phyloP scores from a whole-genome alignment of 2,797 vertebrate species.

The Leucoraja ocellata region DNA sequence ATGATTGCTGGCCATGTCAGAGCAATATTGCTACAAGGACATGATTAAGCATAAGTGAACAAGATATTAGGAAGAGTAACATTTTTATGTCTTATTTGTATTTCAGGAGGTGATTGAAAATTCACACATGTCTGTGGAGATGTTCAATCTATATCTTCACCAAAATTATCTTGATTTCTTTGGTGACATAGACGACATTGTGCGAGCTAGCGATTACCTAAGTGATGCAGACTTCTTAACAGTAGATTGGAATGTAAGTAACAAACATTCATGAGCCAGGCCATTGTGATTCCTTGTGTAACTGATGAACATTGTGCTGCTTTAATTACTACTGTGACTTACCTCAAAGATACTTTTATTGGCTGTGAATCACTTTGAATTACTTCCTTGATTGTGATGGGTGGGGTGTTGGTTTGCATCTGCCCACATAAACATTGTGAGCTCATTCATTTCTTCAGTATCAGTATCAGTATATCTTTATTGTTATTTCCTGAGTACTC shows the following conservation, averaged over 20 bases:
- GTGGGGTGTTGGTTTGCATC: not conserved
- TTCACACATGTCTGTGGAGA: constrained; percentile 77
- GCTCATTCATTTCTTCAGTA: not conserved
- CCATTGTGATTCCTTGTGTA: not conserved
- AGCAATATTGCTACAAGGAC: not conserved
- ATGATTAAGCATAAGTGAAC: not conserved
- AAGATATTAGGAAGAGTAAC: not conserved
- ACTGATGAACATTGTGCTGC: no score
- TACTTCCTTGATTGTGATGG: no score
- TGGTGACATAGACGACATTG: constrained; percentile 73
- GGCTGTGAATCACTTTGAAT: no score
- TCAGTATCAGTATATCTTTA: no score
- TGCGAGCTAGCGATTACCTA: constrained; percentile 79
- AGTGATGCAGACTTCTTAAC: constrained; percentile 79
- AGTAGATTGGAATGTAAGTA: constrained; percentile 79
- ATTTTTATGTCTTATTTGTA: not conserved
- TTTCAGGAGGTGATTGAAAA: constrained; percentile 77
- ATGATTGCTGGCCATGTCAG: not conserved
- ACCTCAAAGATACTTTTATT: no score
- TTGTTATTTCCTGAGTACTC: no score
- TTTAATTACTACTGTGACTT: no score
- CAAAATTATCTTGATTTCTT: constrained; percentile 95
- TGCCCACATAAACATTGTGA: not conserved
- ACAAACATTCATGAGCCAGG: not conserved
- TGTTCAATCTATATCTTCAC: constrained; percentile 90